A percentile compares a stretch with the other conserved stretches of the same genome.
Conservation (phyloP, 2,113 vertebrate genomes). For the Shinisaurus crocodilurus region DNA sequence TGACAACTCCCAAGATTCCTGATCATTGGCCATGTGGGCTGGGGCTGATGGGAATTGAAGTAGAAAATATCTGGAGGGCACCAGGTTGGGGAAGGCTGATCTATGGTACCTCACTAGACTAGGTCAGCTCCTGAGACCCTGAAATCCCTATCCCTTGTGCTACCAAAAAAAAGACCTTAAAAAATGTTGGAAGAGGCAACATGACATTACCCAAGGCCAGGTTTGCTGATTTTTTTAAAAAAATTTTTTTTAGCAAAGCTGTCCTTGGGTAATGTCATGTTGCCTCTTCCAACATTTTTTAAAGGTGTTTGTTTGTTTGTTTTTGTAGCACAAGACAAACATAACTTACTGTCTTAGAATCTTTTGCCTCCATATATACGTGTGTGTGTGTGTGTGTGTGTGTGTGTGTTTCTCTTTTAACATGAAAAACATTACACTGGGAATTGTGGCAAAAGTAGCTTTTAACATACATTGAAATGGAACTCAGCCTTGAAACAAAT, state of each 20-base stretch:
- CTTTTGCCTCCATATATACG: slow-evolving; percentile 4
- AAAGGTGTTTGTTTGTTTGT: no score
- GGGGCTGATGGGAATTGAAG: no score
- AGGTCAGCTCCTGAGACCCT: not conserved
- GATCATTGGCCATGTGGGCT: no score
- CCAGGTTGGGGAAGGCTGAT: no score
- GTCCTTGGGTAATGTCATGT: not conserved
- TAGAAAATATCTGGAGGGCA: no score
- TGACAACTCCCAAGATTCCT: no score
- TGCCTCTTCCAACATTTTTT: not conserved
- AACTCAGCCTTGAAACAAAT: not conserved
- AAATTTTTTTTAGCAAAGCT: no score
- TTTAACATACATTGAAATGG: not conserved
- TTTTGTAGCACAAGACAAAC: not conserved
- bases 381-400: no score
- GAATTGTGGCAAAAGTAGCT: not conserved
- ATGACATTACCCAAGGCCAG: not conserved
- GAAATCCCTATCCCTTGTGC: not conserved
- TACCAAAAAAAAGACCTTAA: no score
- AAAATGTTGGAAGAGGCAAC: no score
- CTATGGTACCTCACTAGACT: not conserved
- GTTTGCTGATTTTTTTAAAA: no score
- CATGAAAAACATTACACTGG: not conserved
- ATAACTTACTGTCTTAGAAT: not conserved
- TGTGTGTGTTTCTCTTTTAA: fast-evolving